phyloP scores from a whole-genome alignment of 1,140 invertebrate species.

The Megathymus violae region DNA sequence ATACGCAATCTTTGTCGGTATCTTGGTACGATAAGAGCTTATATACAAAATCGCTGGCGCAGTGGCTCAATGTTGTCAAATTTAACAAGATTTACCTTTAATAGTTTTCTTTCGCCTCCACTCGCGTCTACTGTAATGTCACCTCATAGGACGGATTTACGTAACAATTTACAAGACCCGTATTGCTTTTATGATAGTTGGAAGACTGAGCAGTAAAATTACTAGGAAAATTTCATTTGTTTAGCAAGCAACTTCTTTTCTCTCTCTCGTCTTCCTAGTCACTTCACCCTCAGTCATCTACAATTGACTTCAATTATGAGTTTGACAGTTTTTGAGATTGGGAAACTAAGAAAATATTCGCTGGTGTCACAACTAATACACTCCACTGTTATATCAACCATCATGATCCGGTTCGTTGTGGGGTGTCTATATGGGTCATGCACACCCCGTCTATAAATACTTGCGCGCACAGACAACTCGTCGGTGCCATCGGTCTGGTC shows the following conservation, averaged over 20 bases:
- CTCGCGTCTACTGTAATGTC: slow-evolving; percentile 15
- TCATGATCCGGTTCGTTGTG: not conserved
- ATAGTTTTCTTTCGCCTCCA: slow-evolving; percentile 17
- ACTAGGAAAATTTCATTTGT: no score
- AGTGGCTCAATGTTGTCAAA: not conserved
- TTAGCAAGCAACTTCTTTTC: no score
- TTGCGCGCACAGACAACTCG: not conserved
- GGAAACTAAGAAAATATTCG: no score
- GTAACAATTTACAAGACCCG: slow-evolving; percentile 1
- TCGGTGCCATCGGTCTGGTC: not conserved
- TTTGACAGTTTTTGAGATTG: no score
- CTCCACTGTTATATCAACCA: no score
- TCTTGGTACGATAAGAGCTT: no score
- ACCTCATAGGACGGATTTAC: not conserved
- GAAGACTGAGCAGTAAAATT: not conserved
- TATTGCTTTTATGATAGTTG: not conserved
- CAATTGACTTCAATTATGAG: no score
- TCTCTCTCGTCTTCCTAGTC: no score
- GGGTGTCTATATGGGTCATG: not conserved
- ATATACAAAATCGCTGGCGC: not conserved
- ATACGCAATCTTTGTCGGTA: no score
- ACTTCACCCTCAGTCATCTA: no score
- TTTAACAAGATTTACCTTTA: slow-evolving; percentile 23
- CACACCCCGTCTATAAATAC: slow-evolving; percentile 6
- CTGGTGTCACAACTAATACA: no score